These are phyloP conservation scores for Halocynthia aurantium DNA, from an alignment of 23 tunicate genomes.

Conservation along the genomic window DNA sequence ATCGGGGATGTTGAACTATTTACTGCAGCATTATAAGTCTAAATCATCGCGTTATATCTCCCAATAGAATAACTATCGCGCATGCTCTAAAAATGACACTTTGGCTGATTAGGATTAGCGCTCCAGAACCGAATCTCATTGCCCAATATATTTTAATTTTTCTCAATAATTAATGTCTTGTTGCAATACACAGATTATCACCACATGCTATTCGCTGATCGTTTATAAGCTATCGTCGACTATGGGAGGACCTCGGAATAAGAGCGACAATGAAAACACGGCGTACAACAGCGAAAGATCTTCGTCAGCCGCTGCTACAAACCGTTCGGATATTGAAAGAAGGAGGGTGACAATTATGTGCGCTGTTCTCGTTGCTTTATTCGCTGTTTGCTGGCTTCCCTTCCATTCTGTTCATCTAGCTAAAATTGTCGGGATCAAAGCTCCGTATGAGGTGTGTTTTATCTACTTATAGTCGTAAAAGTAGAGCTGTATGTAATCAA, in stretches of 20 bases:
- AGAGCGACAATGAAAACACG: background rate
- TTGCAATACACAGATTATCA: conserved; percentile 39
- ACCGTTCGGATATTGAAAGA: conserved; percentile 47
- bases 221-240: conserved; percentile 21
- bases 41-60: no score
- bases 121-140: background rate
- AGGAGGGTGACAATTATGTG: conserved; percentile 80
- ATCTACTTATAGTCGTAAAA: no score
- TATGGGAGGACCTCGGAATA: background rate
- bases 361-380: conserved; percentile 52
- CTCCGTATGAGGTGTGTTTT: background rate
- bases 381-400: conserved; percentile 66
- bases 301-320: conserved; percentile 6
- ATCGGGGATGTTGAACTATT: no score
- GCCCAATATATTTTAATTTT: no score
- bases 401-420: conserved; percentile 62
- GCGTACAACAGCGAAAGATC: background rate
- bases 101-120: no score
- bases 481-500: no score
- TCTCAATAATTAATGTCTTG: background rate
- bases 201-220: conserved; percentile 61
- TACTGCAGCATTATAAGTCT: no score
- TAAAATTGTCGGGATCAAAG: conserved; percentile 45
- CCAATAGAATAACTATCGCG: no score
- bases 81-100: no score